These are phyloP conservation scores for Trididemnum clinides DNA, from an alignment of 23 tunicate species.

Conservation along the genomic window DNA sequence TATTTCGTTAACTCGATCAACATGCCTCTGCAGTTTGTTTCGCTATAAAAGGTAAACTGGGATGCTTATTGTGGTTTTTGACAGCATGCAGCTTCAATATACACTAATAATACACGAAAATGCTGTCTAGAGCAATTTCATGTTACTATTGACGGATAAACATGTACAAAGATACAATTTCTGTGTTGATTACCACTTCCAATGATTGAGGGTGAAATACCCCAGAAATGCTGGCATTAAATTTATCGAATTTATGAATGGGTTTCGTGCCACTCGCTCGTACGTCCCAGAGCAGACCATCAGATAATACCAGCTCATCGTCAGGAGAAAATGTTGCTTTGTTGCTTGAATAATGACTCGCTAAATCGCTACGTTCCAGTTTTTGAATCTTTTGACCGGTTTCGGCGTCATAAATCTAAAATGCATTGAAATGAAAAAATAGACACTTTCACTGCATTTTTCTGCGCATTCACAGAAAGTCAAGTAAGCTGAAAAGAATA, in stretches of 20 bases:
- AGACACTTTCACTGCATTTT: no score
- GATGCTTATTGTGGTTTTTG: no score
- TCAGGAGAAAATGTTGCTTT: conserved; percentile 71
- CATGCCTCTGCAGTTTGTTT: no score
- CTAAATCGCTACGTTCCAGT: conserved; percentile 32
- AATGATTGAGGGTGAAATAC: conserved; percentile 78
- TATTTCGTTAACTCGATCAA: no score
- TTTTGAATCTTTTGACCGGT: conserved; percentile 49
- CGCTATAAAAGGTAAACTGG: no score
- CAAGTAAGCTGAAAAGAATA: no score
- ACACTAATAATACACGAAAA: background rate
- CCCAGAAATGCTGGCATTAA: conserved; percentile 63
- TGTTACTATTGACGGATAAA: no score
- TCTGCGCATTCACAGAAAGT: no score
- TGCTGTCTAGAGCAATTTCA: no score
- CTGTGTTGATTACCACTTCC: conserved; percentile 86
- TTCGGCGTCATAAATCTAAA: conserved; percentile 59
- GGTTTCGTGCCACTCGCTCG: conserved; percentile 51
- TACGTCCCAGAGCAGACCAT: conserved; percentile 80
- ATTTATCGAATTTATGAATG: conserved; percentile 78
- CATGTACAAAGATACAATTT: conserved; percentile 80
- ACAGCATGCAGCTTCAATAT: background rate
- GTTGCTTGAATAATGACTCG: conserved; percentile 53
- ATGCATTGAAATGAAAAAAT: no score
- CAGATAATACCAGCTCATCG: conserved; percentile 60